Evolutionary conservation across 2,797 vertebrate genomes (phyloP).

Genomic region (Halcyon smyrnensis): DNA sequence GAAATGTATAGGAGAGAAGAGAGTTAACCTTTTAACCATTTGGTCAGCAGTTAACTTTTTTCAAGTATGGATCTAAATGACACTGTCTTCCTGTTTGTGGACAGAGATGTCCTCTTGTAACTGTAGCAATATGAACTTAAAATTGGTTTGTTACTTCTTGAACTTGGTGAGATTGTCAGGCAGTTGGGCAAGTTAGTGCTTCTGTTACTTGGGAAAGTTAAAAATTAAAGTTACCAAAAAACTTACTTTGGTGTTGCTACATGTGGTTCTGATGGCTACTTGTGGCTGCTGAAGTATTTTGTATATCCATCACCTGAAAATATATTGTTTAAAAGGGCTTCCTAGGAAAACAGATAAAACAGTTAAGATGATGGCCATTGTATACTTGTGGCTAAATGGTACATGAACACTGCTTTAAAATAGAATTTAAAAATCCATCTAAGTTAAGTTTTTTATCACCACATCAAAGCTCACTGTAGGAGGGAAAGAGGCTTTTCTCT

Average conservation of each 20-base stretch:
- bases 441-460: neutral
- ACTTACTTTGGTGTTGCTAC: neutral
- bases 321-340: neutral
- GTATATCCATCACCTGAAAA: neutral
- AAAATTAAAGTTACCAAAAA: neutral
- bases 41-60: neutral
- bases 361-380: fast-evolving
- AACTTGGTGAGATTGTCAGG: neutral
- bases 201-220: neutral
- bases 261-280: fast-evolving
- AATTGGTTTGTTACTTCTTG: neutral
- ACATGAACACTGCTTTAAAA: neutral
- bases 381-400: neutral
- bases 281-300: neutral
- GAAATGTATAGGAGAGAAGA: neutral
- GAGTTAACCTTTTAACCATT: neutral
- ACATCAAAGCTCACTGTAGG: neutral
- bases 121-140: neutral
- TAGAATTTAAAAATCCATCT: neutral
- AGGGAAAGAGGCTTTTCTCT: neutral
- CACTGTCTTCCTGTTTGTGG: neutral
- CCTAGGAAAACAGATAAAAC: neutral
- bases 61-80: neutral
- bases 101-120: neutral
- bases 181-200: neutral